These are phyloP conservation scores for Seira musarum DNA, from an alignment of 2,888 invertebrate genomes.

Conservation along the genomic window DNA sequence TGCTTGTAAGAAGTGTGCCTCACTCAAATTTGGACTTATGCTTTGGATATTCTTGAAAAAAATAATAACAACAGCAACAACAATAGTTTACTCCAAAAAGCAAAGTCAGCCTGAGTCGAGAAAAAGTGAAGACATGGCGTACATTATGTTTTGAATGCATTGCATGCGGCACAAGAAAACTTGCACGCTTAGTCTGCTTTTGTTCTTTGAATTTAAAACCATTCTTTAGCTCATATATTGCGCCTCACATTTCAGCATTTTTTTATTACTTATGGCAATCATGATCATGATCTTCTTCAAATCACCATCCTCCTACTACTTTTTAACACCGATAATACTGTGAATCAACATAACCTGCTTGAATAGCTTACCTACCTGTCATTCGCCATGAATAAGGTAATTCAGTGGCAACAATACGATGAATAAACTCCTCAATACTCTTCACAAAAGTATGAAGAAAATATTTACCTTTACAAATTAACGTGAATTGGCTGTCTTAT, in stretches of 20 bases:
- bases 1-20: slow-evolving; percentile 45
- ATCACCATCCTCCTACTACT: slow-evolving; percentile 22
- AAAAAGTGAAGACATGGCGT: too few species aligned
- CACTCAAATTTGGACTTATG: not conserved
- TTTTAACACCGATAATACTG: slow-evolving; percentile 6
- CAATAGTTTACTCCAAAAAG: not conserved
- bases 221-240: not conserved
- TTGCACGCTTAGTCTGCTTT: not conserved
- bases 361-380: slow-evolving; percentile 13
- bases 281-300: slow-evolving; percentile 17
- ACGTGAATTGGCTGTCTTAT: too few species aligned
- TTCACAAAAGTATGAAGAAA: too few species aligned
- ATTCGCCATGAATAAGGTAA: slow-evolving; percentile 1
- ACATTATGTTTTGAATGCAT: not conserved
- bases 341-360: slow-evolving; percentile 1
- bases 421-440: not conserved
- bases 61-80: not conserved
- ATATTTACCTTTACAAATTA: too few species aligned
- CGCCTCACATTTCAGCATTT: not conserved
- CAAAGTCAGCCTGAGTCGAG: not conserved
- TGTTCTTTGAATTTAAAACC: not conserved
- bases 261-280: slow-evolving; percentile 4
- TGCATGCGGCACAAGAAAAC: not conserved
- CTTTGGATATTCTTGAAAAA: slow-evolving; percentile 5
- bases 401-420: slow-evolving; percentile 6